Base-by-base conservation (phyloP, 1,140 invertebrate genomes). In the Cephus cinctus region DNA sequence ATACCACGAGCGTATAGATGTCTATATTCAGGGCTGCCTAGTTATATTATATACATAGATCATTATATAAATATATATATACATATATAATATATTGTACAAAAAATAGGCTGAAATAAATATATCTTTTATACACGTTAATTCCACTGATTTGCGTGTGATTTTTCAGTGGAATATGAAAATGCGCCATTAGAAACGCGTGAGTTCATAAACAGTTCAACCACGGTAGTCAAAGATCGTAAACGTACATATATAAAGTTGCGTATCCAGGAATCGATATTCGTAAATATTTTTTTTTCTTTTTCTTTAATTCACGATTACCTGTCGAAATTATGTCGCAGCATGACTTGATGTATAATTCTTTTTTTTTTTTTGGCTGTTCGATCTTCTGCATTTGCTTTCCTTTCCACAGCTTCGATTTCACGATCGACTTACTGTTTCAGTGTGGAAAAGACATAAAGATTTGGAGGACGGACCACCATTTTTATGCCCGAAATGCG, bases 401-500 rank as follows among this genome's bases (percentile, higher is more conserved):
- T 8, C n/a, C 25, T 27, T n/a, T 6, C 25, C 6, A n/a, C n/a
- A 27, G 25, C 25, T 8, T n/a, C n/a, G 6, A 8, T 6, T 8
- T 27, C 6, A 8, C n/a, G 6, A n/a, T 8, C n/a, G 25, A 42
- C 49, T 41, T 52, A 50, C 15, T 67, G 63, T 71, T 76, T 27
- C 61, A 66, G 66, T 47, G 20, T 66, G 57, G 58, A 59, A 59
- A 21, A 54, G 47, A 47, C 35, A 46, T 15, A 47, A 42, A 50
- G 43, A 53, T 8, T 9, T 40, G 25, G 56, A 58, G 11, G 58
- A 63, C 4, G 55, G 49, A 0, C 62, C 62, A 8, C 61, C 63
- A 3, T 72, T 63, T 32, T 52, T 43, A 50, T 81, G 78, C 49
- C 59, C 55, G 39, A 71, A 66, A 52, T 80, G 77, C 57, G 67